Conservation (phyloP, 2,797 vertebrate genomes). For the Lepus oiostolus region DNA sequence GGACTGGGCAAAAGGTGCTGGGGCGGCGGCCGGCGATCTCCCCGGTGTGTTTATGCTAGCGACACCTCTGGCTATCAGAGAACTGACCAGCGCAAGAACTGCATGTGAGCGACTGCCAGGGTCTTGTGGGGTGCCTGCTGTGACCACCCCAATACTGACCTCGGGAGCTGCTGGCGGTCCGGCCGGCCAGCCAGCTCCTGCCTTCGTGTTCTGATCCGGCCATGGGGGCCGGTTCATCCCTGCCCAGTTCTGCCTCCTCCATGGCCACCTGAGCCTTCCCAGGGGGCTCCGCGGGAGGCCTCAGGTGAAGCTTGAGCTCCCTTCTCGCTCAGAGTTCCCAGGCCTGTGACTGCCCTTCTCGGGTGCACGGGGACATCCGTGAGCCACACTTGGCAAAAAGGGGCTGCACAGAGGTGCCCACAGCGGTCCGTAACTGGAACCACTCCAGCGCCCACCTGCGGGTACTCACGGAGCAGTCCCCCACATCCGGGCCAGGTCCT, state of each 20-base stretch:
- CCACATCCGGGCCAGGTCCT: not conserved
- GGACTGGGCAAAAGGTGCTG: not conserved
- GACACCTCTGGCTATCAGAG: not conserved
- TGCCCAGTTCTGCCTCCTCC: not conserved
- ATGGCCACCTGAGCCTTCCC: not conserved
- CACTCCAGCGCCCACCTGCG: rapidly evolving
- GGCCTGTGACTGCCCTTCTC: not conserved
- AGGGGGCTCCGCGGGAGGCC: not conserved
- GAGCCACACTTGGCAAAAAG: not conserved
- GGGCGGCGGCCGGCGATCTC: not conserved
- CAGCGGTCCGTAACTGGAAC: not conserved
- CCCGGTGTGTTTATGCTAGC: rapidly evolving
- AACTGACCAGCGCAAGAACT: not conserved
- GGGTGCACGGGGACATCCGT: not conserved
- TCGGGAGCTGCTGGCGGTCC: not conserved
- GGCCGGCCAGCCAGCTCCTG: not conserved
- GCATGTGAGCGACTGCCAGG: not conserved
- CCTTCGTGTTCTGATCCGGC: not conserved
- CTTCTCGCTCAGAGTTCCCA: not conserved
- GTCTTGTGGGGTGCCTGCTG: not conserved
- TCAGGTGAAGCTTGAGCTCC: not conserved
- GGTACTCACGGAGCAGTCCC: not conserved
- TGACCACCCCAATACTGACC: not conserved
- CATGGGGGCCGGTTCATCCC: not conserved
- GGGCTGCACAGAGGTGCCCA: not conserved